Conservation (phyloP, 2,797 vertebrate species). For the Aeoliscus strigatus region DNA sequence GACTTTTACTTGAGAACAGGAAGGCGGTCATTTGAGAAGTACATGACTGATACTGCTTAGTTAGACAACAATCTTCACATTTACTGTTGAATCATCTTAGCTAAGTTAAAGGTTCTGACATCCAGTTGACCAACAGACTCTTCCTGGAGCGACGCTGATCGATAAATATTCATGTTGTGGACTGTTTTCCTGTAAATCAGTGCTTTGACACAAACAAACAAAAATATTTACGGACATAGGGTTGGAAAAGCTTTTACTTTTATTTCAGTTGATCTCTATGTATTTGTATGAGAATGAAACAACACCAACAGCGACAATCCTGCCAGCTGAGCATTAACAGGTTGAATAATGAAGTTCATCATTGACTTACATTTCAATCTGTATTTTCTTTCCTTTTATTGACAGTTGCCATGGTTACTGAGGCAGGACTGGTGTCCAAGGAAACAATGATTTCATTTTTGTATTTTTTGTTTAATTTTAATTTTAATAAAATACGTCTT, state of each 20-base stretch:
- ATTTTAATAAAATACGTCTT: conserved; percentile 34
- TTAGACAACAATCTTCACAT: conserved; percentile 49
- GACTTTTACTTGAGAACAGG: conserved; percentile 49
- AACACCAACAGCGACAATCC: neutral
- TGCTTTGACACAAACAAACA: too few species aligned
- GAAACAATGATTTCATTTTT: conserved; percentile 46
- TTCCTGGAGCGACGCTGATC: conserved; percentile 32
- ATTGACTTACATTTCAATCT: conserved; percentile 30
- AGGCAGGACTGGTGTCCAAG: conserved; percentile 51
- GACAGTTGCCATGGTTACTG: conserved; percentile 61
- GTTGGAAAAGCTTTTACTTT: too few species aligned
- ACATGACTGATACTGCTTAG: conserved; percentile 28
- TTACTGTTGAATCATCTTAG: conserved; percentile 35
- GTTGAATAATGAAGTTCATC: conserved; percentile 26
- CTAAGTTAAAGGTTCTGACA: conserved; percentile 23
- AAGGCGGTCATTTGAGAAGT: conserved; percentile 50
- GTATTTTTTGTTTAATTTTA: too few species aligned
- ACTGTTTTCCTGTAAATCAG: too few species aligned
- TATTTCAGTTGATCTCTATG: too few species aligned
- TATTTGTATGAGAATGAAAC: too few species aligned
- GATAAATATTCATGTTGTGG: too few species aligned
- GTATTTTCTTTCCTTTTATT: conserved; percentile 43
- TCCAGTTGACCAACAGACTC: conserved; percentile 8
- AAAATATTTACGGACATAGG: too few species aligned
- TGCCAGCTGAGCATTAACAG: neutral